Base-by-base conservation (phyloP, 2,888 invertebrate species). In the Pammene aurita region DNA sequence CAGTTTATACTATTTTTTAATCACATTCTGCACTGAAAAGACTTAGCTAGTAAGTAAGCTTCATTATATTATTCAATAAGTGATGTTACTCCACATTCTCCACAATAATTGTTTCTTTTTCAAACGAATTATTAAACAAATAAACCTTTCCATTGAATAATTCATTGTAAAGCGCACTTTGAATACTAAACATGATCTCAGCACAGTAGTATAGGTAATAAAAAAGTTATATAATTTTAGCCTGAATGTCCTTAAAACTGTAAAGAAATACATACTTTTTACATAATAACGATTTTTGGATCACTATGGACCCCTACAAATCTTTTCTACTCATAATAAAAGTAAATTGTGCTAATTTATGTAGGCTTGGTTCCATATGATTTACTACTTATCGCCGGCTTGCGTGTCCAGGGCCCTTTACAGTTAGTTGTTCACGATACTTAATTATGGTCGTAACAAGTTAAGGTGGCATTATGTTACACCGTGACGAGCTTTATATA, bases 321-420 rank as follows among this genome's bases (percentile, higher is more conserved):
- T 5, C 18, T 10, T 50, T 26, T 7, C 26, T 5, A 26, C 38
- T 38, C 38, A 54, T n/a, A 54, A 54, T 34, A 54, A 34, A 54
- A 54, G n/a, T n/a, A 54, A 54, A 54, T 54, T 54, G 54, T 7
- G 34, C 34, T 54, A 54, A 54, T 54, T 54, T 54, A 54, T 54
- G 54, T 54, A 54, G 54, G 54, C 54, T 54, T 34, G 54, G 7
- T n/a, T n/a, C 34, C 52, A 52, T 54, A 54, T 54, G 54, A 54
- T 54, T 54, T 54, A 54, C 4, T 11, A 34, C 13, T 54, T 6
- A 54, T 54, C 34, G 54, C 34, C n/a, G 34, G 6, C 13, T 54
- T 9, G 54, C 54, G 54, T 54, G 54, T 54, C 7, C 5, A 18
- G 18, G 11, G 50, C 26, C 50, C 50, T 50, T 50, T 26, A 50